phyloP scores from a whole-genome alignment of 2,888 invertebrate genomes.

The Polydrusus cervinus region DNA sequence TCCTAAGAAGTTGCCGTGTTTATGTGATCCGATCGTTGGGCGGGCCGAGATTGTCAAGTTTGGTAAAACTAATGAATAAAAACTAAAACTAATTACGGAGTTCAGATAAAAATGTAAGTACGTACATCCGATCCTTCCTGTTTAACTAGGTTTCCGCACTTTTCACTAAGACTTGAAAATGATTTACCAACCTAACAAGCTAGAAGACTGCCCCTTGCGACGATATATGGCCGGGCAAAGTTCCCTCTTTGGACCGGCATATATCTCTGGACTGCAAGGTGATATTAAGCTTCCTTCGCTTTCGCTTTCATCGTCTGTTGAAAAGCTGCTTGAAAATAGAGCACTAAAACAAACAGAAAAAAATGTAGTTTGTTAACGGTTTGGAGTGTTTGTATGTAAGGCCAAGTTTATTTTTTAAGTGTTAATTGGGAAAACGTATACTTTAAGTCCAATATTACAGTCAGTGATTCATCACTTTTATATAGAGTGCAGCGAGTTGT shows the following conservation, averaged over 20 bases:
- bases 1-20: too few species aligned
- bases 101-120: conserved; percentile 47
- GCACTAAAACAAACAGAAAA: conserved; percentile 72
- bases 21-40: too few species aligned
- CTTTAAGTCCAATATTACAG: too few species aligned
- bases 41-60: not conserved
- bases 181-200: conserved; percentile 70
- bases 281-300: conserved; percentile 72
- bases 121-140: conserved; percentile 58
- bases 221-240: conserved; percentile 64
- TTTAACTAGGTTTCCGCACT: conserved; percentile 50
- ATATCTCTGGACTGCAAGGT: conserved; percentile 70
- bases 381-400: too few species aligned
- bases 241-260: conserved; percentile 62
- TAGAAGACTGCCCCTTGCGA: conserved; percentile 68
- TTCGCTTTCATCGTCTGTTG: conserved; percentile 71
- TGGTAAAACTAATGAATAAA: conserved; percentile 1
- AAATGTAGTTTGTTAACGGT: too few species aligned
- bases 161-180: conserved; percentile 48
- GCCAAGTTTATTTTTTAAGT: too few species aligned
- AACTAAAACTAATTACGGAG: conserved; percentile 25
- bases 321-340: conserved; percentile 75
- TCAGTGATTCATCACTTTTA: too few species aligned
- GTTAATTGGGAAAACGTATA: too few species aligned
- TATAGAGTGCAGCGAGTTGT: too few species aligned